phyloP scores from a whole-genome alignment of 2,113 vertebrate genomes.

The Thermophis baileyi region DNA sequence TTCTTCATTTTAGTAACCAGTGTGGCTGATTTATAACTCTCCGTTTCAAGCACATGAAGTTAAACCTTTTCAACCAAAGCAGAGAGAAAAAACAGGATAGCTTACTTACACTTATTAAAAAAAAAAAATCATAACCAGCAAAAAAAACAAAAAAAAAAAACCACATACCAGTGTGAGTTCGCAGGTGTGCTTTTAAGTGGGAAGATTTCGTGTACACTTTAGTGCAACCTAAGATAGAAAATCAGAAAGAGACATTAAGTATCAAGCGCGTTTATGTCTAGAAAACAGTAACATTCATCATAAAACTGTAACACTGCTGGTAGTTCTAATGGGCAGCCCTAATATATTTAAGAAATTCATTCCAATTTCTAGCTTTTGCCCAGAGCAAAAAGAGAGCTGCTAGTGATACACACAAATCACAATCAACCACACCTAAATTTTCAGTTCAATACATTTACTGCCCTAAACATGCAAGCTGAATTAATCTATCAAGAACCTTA shows the following conservation, averaged over 20 bases:
- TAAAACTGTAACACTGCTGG: background rate
- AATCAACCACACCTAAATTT: background rate
- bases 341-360: background rate
- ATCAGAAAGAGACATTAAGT: slow-evolving; percentile 34
- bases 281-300: background rate
- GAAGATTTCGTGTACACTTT: slow-evolving; percentile 99
- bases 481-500: background rate
- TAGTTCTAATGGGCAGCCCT: background rate
- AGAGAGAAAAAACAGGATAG: slow-evolving; percentile 35
- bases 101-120: slow-evolving; percentile 51
- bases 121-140: slow-evolving; percentile 46
- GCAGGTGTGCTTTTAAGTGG: slow-evolving; percentile 95
- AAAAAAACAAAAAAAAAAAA: background rate
- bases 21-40: slow-evolving; percentile 42
- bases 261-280: background rate
- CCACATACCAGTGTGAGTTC: slow-evolving; percentile 92
- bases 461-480: background rate
- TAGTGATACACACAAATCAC: background rate
- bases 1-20: slow-evolving; percentile 23
- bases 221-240: slow-evolving; percentile 81
- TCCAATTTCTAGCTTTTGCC: background rate
- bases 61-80: slow-evolving; percentile 53
- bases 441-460: background rate
- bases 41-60: slow-evolving; percentile 41
- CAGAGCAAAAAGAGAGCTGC: background rate